A percentile compares a stretch with the other conserved stretches of the same genome.
These are phyloP conservation scores for Corydoras maculifer DNA, from an alignment of 2,113 vertebrate genomes.

Conservation along the genomic window DNA sequence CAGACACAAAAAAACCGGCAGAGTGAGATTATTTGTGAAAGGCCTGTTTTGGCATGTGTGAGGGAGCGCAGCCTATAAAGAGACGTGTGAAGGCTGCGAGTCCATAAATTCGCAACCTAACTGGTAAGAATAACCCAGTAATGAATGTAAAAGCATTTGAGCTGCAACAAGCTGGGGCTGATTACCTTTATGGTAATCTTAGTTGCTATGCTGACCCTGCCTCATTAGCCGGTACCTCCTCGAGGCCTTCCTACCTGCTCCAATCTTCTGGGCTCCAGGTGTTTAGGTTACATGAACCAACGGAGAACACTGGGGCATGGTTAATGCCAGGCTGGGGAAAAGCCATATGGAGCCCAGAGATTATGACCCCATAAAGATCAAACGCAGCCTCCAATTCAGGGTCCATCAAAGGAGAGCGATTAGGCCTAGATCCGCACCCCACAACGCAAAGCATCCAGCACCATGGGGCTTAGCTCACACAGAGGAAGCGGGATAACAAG, in stretches of 20 bases:
- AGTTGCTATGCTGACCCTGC: constrained; percentile 35
- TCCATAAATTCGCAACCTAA: too few species aligned
- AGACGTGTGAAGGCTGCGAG: too few species aligned
- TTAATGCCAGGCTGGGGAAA: constrained; percentile 53
- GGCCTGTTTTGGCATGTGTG: too few species aligned
- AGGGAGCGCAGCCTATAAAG: too few species aligned
- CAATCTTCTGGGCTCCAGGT: constrained; percentile 62
- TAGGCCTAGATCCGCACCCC: constrained; percentile 52
- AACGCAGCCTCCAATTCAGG: constrained; percentile 57
- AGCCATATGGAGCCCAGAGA: constrained; percentile 53
- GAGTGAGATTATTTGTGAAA: too few species aligned
- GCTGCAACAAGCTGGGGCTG: too few species aligned
- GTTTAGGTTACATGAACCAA: constrained; percentile 59
- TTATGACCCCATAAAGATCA: constrained; percentile 75
- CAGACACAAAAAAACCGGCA: too few species aligned
- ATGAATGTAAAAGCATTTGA: too few species aligned
- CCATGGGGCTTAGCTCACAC: constrained; percentile 59
- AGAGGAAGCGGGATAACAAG: constrained; percentile 57
- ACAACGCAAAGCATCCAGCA: constrained; percentile 45
- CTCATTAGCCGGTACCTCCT: constrained; percentile 58
- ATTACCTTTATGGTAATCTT: too few species aligned
- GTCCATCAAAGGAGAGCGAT: constrained; percentile 69
- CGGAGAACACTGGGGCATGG: constrained; percentile 57
- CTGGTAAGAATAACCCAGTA: too few species aligned
- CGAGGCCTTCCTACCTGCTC: constrained; percentile 61